These are phyloP conservation scores for Muschampia plurimacula DNA, from an alignment of 2,888 invertebrate species.

Conservation along the genomic window DNA sequence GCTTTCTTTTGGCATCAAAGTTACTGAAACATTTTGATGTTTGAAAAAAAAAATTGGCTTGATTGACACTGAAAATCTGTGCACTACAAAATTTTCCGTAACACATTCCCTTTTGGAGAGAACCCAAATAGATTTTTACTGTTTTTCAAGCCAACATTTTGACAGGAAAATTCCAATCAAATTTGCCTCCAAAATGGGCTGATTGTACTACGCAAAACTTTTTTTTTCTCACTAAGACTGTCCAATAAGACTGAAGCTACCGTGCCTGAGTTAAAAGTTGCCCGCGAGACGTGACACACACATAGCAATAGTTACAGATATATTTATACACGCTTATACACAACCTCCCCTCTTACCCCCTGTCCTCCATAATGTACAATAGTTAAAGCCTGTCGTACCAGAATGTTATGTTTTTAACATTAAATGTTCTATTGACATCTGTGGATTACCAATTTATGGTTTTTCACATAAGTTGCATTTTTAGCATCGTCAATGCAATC, in stretches of 20 bases:
- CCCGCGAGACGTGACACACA: slow-evolving; percentile 63
- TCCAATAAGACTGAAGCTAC: slow-evolving; percentile 75
- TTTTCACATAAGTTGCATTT: not conserved
- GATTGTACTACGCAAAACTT: slow-evolving; percentile 18
- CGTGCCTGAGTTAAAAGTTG: slow-evolving; percentile 56
- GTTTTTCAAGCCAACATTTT: slow-evolving; percentile 17
- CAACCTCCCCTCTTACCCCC: slow-evolving; percentile 59
- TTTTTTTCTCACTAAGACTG: slow-evolving; percentile 46
- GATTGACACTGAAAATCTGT: slow-evolving; percentile 38
- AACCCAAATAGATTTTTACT: slow-evolving; percentile 33
- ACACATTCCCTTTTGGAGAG: slow-evolving; percentile 10
- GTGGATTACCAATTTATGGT: not conserved
- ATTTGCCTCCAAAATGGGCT: slow-evolving; percentile 25
- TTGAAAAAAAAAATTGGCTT: slow-evolving; percentile 4
- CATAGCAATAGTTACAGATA: slow-evolving; percentile 71
- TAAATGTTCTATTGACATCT: not conserved
- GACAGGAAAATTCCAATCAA: slow-evolving; percentile 2
- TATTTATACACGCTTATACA: slow-evolving; percentile 75
- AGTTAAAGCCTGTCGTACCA: slow-evolving; percentile 61
- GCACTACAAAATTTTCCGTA: slow-evolving; percentile 22
- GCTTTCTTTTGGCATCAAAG: not conserved
- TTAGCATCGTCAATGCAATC: not conserved
- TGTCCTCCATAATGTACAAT: slow-evolving; percentile 82
- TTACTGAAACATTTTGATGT: too few relatives aligned
- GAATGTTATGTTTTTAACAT: slow-evolving; percentile 61